Base-by-base conservation (phyloP, 2,113 vertebrate genomes). In the Oenanthe oenanthe region DNA sequence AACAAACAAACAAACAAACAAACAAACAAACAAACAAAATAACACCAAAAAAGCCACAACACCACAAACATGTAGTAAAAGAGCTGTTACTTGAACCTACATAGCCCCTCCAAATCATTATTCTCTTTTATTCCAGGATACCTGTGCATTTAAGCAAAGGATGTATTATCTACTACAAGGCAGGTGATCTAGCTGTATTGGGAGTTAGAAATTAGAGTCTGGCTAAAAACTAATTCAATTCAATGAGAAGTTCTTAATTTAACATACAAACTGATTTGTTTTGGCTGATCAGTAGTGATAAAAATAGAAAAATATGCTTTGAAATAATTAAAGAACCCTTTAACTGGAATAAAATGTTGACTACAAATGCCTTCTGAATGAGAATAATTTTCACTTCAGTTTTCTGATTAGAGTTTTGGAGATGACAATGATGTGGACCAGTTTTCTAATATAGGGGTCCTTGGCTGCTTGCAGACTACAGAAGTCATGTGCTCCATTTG, bases 231-330 rank as follows among this genome's bases (percentile, higher is more conserved):
- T 9, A 57, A 82, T 81, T 86, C 1, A 1, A 77, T 85, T 93
- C 47, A 80, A 62, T 62, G 29, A 67, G 51, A 92, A 90, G 29
- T 83, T 88, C 63, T 90, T 97, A 87, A 67, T 92, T 81, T 77
- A 95, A 73, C 45, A 79, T 20, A 76, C 7, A 88, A 73, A 91
- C 88, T 80, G 38, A 76, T 92, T 91, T 95, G 65, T 43, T 94
- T 93, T 76, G 67, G 42, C 84, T 94, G 75, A 90, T 91, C 56
- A 77, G 85, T 88, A 36, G 17, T n/a, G 79, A 94, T 73, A 93
- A 96, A 95, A 97, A 86, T 71, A 90, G 92, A 92, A 88, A 76
- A 43, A 53, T 18, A 43, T 13, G 14, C 14, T 88, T 88, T 83
- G 50, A 73, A 95, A 71, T 88, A 92, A 93, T 90, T 88, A 47